Base-by-base conservation (phyloP, 2,113 vertebrate species). In the Peromyscus californicus region DNA sequence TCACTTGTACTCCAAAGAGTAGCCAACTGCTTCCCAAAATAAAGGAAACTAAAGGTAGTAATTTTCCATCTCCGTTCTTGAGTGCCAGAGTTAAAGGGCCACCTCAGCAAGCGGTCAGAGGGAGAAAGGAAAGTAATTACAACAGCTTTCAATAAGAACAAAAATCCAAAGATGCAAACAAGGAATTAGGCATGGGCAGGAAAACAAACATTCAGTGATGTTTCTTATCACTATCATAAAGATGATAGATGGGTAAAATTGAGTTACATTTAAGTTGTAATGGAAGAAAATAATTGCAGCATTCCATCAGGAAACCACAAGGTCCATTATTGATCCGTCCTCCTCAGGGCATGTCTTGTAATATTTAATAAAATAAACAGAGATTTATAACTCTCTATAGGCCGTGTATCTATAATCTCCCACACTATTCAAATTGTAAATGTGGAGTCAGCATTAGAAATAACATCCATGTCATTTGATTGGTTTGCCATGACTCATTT, bases 301-400 rank as follows among this genome's bases (percentile, higher is more conserved):
- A 76, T 98, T 98, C 98, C 98, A 98, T 99, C 98, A 98, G 98
- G 98, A 98, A 98, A 98, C 98, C 98, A 3, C 99, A 98, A 98
- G 98, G 96, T 94, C 97, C 98, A 96, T 97, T 99, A 99, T 99
- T 98, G 98, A 99, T 99, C 97, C 93, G 96, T 96, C 94, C 94
- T 98, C 97, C 96, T 98, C 96, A 84, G 97, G 97, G 98, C 96
- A 98, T 89, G 96, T 98, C 98, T 98, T 96, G 84, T 97, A 98
- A 98, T 98, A 98, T 98, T 99, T 99, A 98, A 98, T 98, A 98
- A 98, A 99, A 99, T 98, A 98, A 98, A 98, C 95, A 98, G 93
- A 98, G 98, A 98, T 97, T 98, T 98, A 98, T 99, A 98, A 98
- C 94, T 98, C 97, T 98, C 98, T 94, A 88, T 98, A 97, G 95